Evolutionary conservation across 2,888 invertebrate species (phyloP).

Genomic region (Malacosoma neustria): DNA sequence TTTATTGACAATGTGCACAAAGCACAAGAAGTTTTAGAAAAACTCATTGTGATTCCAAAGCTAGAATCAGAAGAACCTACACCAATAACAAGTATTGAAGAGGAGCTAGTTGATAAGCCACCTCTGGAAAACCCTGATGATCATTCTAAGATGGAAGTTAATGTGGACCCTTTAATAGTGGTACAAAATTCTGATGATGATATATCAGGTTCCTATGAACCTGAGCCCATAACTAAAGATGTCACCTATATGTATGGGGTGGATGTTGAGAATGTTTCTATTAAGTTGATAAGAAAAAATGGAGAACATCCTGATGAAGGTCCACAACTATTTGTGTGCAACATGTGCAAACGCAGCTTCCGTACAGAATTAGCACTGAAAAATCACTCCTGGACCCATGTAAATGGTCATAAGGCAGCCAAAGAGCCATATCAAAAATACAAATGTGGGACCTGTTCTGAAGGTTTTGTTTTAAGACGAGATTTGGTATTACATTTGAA

Average conservation of each 20-base stretch:
- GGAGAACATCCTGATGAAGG: constrained; percentile 17
- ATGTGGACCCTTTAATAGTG: constrained; percentile 81
- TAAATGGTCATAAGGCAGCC: constrained; percentile 16
- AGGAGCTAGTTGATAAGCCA: constrained; percentile 19
- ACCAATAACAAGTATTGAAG: constrained; percentile 26
- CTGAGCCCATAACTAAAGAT: constrained; percentile 21
- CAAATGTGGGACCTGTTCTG: constrained; percentile 76
- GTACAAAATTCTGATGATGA: constrained; percentile 72
- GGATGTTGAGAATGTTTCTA: constrained; percentile 42
- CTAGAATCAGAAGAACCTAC: constrained; percentile 11
- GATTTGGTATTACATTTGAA: constrained; percentile 79
- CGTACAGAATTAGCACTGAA: constrained; percentile 74
- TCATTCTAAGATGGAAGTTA: constrained; percentile 78
- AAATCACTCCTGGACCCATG: constrained; percentile 77
- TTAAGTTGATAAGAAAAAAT: constrained; percentile 47
- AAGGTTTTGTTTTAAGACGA: constrained; percentile 76
- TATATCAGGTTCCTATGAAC: constrained; percentile 21
- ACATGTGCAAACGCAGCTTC: constrained; percentile 71
- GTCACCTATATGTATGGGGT: constrained; percentile 33
- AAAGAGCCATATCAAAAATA: constrained; percentile 28
- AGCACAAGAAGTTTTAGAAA: constrained; percentile 75
- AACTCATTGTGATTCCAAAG: constrained; percentile 35
- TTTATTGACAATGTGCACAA: constrained; percentile 79
- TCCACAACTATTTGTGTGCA: constrained; percentile 71
- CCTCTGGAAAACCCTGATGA: constrained; percentile 18